Base-by-base conservation (phyloP, 2,888 invertebrate species). In the Nomada ruficornis region DNA sequence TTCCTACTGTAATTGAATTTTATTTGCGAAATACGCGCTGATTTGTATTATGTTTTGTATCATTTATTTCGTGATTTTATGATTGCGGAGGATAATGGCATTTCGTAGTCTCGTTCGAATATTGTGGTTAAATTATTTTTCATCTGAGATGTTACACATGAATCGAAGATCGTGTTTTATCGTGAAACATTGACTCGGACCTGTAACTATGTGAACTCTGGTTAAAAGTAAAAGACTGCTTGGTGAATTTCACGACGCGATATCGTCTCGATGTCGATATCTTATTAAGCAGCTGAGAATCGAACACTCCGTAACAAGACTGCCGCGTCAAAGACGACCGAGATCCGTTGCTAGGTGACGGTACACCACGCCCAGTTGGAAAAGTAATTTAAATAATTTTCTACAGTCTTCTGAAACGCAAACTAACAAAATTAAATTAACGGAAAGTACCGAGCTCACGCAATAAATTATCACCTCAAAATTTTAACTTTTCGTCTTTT, bases 301-400 rank as follows among this genome's bases (percentile, higher is more conserved):
- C 62, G 67, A 72, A 72, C 62, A 42, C 59, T 20, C 15, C 2
- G 47, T 77, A 80, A 77, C 64, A 62, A 80, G 72, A 72, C 72
- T 80, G 62, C 44, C 23, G 62, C 52, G 20, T 77, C 76, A 77
- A 71, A 80, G 67, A 54, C 60, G 26, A n/a, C 7, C 44, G 13
- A 13, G 11, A 13, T 18, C 52, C 67, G 65, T 77, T 60, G 52
- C 65, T 13, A 26, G 55, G 47, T 67, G 36, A 63, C 26, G 67
- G 55, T 26, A 36, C 26, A 47, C 23, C 26, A 57, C 57, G 36
- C 29, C 7, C 62, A 42, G 15, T 23, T n/a, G 47, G 3, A 4
- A 67, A 62, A 62, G 62, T 13, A 62, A 26, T 23, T 50, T 74
- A 62, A 9, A 10, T 44, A 18, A 50, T 47, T 77, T 62, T 10